These are phyloP conservation scores for Physella acuta DNA, from an alignment of 1,140 invertebrate species.

Conservation along the genomic window DNA sequence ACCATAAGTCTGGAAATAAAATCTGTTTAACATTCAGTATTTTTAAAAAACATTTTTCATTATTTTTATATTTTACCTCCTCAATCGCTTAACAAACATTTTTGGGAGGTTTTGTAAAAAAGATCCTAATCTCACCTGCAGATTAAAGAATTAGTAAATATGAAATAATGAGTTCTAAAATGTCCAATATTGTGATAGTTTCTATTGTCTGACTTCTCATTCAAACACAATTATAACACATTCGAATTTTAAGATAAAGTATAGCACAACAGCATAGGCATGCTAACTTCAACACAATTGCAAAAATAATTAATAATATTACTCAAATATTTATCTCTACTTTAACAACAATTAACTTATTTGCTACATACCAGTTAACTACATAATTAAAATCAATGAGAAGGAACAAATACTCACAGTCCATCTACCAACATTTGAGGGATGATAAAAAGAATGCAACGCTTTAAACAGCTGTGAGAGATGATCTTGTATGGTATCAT, in stretches of 20 bases:
- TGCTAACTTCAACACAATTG: constrained; percentile 4
- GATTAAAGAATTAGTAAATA: too few species aligned
- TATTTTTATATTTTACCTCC: constrained; percentile 38
- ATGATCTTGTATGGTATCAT: constrained; percentile 70
- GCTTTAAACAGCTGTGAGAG: constrained; percentile 80
- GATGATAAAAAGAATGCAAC: constrained; percentile 85
- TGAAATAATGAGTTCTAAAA: too few species aligned
- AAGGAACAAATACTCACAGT: constrained; percentile 60
- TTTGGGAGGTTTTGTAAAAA: constrained; percentile 49
- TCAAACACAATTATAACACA: too few species aligned
- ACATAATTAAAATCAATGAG: too few species aligned
- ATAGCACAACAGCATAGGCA: too few species aligned
- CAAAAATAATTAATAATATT: not conserved
- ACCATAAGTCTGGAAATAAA: not conserved
- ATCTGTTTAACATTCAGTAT: not conserved
- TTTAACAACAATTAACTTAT: not conserved
- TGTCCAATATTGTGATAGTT: too few species aligned
- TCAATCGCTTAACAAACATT: constrained; percentile 45
- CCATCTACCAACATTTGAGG: constrained; percentile 84
- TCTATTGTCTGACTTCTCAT: too few species aligned
- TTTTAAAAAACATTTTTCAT: not conserved
- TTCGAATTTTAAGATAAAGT: too few species aligned
- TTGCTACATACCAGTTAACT: too few species aligned
- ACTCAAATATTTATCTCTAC: not conserved
- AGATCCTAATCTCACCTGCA: constrained; percentile 47